Conservation (phyloP, 1,140 invertebrate species). For the Myzus persicae region DNA sequence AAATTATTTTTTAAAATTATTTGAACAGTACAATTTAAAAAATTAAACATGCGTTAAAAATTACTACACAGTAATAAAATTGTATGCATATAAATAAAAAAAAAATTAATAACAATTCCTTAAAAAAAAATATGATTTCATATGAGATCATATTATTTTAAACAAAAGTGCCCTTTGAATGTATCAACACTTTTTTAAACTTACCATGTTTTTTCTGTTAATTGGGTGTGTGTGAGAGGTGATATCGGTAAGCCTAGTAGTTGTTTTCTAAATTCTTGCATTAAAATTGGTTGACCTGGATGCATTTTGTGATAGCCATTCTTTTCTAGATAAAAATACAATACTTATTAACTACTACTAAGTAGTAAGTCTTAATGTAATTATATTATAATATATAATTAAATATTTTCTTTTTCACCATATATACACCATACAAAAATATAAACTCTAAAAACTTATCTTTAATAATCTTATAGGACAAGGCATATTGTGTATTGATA, state of each 20-base stretch:
- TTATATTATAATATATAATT: no score
- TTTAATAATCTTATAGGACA: background rate
- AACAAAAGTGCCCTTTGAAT: no score
- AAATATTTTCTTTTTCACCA: no score
- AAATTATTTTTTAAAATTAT: no score
- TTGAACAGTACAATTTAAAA: no score
- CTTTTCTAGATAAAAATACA: conserved; percentile 65
- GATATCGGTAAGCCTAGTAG: conserved; percentile 74
- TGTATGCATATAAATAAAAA: no score
- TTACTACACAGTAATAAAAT: no score
- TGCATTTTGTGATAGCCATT: conserved; percentile 69
- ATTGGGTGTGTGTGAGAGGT: conserved; percentile 71
- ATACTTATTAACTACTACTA: background rate
- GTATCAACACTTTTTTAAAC: background rate
- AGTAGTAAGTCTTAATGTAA: background rate
- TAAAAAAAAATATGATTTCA: no score
- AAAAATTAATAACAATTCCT: no score
- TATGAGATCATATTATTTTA: background rate
- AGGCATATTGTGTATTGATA: background rate
- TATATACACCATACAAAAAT: no score
- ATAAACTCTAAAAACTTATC: no score
- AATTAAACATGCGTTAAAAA: no score
- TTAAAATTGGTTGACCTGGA: conserved; percentile 73
- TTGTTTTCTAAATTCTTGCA: conserved; percentile 74
- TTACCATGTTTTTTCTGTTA: conserved; percentile 78